Evolutionary conservation across 2,888 invertebrate genomes (phyloP), one percentile per base, ranked within the genome.

Genomic region (Malthinus flaveolus): DNA sequence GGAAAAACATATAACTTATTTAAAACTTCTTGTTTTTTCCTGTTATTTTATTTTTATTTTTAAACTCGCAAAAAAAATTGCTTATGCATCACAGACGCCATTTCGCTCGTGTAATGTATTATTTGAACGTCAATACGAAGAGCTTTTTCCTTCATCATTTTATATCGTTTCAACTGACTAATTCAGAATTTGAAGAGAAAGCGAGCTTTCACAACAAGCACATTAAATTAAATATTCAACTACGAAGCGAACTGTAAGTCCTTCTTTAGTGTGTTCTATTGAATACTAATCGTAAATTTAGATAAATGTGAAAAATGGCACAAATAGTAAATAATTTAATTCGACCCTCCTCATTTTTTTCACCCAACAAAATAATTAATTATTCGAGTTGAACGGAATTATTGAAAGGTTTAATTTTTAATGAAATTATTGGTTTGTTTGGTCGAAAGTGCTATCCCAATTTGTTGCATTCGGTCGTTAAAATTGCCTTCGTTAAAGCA

Each of bases 241-340:
- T 31, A 15, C 11, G 23, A 23, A 32, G 23, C 15, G 48, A 15
- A 35, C 46, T 31, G 12, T 31, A 9, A 31, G 11, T 37, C 36
- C 31, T 35, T 36, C 49, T 35, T 49, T 36, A 10, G 11, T 11
- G 31, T 32, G 23, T 36, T 9, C 36, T 36, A 37, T 49, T 49
- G 49, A 49, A 49, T 49, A 49, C 37, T 49, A 49, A 49, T 49
- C 36, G 49, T 31, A n/a, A 49, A 49, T 36, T 49, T 31, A 49
- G 31, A 31, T 31, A 49, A 49, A 49, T 42, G 23, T 13, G 23
- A 42, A 42, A 42, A 42, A 23, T 42, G 23, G 23, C 39, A 15
- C 15, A 23, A 42, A 42, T 13, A 42, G 15, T 42, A 42, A 39
- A 23, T 42, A 42, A 42, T 42, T 42, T 12, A 10, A 15, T 42